phyloP scores from a whole-genome alignment of 2,888 invertebrate genomes.

The Oscheius sp. region DNA sequence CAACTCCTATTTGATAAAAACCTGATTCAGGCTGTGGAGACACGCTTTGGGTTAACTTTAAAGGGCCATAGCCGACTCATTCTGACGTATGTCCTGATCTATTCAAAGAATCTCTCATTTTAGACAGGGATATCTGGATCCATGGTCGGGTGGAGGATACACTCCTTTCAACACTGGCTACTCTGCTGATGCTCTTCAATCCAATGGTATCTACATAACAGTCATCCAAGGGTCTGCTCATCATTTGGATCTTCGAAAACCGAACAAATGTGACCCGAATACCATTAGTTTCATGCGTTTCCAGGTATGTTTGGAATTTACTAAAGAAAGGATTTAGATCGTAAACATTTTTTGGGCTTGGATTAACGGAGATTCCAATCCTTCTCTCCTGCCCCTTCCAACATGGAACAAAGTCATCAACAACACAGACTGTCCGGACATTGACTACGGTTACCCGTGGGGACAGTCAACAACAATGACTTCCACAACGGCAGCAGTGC shows the following conservation, averaged over 20 bases:
- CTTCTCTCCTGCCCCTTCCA: slow-evolving; percentile 31
- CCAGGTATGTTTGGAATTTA: slow-evolving; percentile 30
- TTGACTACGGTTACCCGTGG: slow-evolving; percentile 39
- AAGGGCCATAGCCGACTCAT: slow-evolving; percentile 54
- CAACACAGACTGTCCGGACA: slow-evolving; percentile 16
- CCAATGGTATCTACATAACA: slow-evolving; percentile 41
- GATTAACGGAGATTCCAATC: slow-evolving; percentile 27
- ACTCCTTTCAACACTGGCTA: slow-evolving; percentile 2
- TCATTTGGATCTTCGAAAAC: slow-evolving; percentile 68
- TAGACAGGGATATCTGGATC: slow-evolving; percentile 73
- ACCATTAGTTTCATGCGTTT: slow-evolving; percentile 54
- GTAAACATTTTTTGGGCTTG: slow-evolving; percentile 42
- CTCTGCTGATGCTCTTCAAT: neutral
- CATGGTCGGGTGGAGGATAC: slow-evolving; percentile 73
- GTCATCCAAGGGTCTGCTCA: slow-evolving; percentile 65
- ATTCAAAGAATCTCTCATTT: neutral
- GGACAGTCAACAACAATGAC: neutral
- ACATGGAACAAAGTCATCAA: slow-evolving; percentile 29
- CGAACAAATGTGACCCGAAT: slow-evolving; percentile 65
- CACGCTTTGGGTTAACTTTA: slow-evolving; percentile 53
- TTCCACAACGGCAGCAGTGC: neutral
- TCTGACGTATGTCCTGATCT: slow-evolving; percentile 48
- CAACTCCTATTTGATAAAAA: too few relatives aligned
- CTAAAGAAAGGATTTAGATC: neutral
- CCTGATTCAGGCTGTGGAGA: slow-evolving; percentile 41